Percentiles rank a stretch among this genome's conserved stretches.
These are phyloP conservation scores for Pseudomyrmex flavicornis DNA, from an alignment of 1,140 invertebrate genomes.

Conservation along the genomic window DNA sequence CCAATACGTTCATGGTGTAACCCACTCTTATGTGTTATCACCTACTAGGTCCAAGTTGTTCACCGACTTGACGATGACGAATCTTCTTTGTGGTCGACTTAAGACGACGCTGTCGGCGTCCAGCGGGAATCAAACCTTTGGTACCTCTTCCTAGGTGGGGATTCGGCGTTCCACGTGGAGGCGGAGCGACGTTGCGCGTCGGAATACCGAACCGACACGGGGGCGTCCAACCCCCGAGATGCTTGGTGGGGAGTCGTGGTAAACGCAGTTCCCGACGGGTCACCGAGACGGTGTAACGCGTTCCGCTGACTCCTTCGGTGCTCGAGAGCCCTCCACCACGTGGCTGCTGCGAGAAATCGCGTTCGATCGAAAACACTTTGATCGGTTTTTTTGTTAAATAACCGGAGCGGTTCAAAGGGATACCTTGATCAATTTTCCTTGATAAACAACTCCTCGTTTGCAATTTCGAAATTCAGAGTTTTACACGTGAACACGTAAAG, in stretches of 20 bases:
- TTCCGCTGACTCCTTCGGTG: slow-evolving; percentile 28
- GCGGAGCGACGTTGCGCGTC: slow-evolving; percentile 83
- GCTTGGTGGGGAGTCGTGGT: slow-evolving; percentile 75
- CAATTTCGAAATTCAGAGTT: neutral
- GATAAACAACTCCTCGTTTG: neutral
- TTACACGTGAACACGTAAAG: neutral
- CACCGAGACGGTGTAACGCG: slow-evolving; percentile 73
- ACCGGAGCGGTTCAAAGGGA: neutral
- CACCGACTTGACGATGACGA: slow-evolving; percentile 29
- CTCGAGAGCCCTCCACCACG: slow-evolving; percentile 57
- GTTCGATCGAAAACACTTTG: neutral
- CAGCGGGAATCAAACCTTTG: slow-evolving; percentile 51
- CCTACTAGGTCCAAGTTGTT: slow-evolving; percentile 14
- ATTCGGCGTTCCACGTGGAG: slow-evolving; percentile 73
- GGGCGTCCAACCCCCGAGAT: slow-evolving; percentile 75
- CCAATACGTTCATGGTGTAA: neutral
- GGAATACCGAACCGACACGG: slow-evolving; percentile 67
- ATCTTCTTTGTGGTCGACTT: slow-evolving; percentile 46
- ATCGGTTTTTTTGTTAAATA: neutral
- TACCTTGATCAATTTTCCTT: neutral
- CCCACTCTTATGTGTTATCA: neutral
- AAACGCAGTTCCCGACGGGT: slow-evolving; percentile 80
- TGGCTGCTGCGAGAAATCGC: slow-evolving; percentile 42
- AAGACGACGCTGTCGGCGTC: slow-evolving; percentile 45
- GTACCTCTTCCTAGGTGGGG: slow-evolving; percentile 38